Percentiles rank a stretch among this genome's conserved stretches.
phyloP scores from a whole-genome alignment of 2,888 invertebrate genomes.

The Pristionchus japonicus region DNA sequence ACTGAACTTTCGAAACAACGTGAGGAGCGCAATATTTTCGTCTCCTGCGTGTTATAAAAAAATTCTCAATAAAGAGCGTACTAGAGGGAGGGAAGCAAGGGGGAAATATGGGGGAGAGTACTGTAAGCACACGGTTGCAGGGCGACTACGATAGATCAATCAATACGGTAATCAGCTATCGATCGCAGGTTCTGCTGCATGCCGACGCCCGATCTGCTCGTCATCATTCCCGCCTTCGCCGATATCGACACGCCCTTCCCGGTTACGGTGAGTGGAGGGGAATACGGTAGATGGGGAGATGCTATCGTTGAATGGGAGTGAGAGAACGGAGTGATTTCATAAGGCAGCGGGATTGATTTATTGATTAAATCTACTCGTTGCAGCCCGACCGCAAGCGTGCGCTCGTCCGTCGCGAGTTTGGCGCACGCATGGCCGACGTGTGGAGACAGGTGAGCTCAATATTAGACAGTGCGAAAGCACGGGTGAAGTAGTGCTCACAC shows the following conservation, averaged over 20 bases:
- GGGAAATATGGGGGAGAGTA: no score
- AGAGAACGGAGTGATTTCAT: not conserved
- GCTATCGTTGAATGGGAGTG: not conserved
- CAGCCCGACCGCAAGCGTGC: not conserved
- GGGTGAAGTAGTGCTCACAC: no score
- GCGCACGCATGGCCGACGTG: conserved; percentile 17
- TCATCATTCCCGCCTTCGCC: not conserved
- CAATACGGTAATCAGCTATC: no score
- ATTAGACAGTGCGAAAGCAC: no score
- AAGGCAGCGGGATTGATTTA: not conserved
- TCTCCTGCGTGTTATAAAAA: no score
- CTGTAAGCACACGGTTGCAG: no score
- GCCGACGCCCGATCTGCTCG: not conserved
- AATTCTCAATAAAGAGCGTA: no score
- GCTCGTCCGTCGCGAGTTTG: not conserved
- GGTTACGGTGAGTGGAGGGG: not conserved
- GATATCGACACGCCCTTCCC: conserved; percentile 15
- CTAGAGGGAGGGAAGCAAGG: no score
- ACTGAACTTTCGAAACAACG: no score
- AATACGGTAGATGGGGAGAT: not conserved
- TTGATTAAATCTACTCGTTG: not conserved
- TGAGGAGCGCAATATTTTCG: no score
- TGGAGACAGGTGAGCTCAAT: conserved; percentile 42
- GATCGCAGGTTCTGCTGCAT: conserved; percentile 16
- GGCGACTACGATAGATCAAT: no score